Conservation (phyloP, 2,113 vertebrate species). For the Anoura caudifer region DNA sequence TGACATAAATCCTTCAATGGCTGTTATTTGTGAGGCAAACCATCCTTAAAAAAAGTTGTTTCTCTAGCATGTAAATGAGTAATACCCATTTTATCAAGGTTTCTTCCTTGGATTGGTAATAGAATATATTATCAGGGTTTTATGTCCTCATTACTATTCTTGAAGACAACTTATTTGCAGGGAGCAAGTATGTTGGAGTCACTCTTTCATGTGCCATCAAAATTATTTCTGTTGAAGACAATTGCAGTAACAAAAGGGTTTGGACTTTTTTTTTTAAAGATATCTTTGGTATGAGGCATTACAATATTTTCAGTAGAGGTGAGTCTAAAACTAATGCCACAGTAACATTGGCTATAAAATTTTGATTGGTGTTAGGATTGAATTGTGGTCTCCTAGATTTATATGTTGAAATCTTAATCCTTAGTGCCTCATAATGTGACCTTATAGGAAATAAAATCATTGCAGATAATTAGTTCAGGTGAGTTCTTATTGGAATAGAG, state of each 20-base stretch:
- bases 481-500: background rate
- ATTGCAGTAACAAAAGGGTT: background rate
- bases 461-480: background rate
- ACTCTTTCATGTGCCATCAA: background rate
- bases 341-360: background rate
- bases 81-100: background rate
- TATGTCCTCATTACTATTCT: background rate
- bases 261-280: background rate
- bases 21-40: background rate
- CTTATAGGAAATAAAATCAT: background rate
- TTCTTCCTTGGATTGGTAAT: background rate
- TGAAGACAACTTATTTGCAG: background rate
- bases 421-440: background rate
- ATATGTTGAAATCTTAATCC: background rate
- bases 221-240: background rate
- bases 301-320: background rate
- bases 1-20: background rate
- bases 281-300: background rate
- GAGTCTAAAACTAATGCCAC: background rate
- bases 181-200: background rate
- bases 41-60: background rate
- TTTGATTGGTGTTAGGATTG: background rate
- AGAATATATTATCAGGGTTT: background rate
- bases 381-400: background rate
- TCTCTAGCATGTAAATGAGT: background rate